Percentiles rank a stretch among this genome's conserved stretches.
phyloP scores from a whole-genome alignment of 2,888 invertebrate genomes.

The Hanleya hanleyi region DNA sequence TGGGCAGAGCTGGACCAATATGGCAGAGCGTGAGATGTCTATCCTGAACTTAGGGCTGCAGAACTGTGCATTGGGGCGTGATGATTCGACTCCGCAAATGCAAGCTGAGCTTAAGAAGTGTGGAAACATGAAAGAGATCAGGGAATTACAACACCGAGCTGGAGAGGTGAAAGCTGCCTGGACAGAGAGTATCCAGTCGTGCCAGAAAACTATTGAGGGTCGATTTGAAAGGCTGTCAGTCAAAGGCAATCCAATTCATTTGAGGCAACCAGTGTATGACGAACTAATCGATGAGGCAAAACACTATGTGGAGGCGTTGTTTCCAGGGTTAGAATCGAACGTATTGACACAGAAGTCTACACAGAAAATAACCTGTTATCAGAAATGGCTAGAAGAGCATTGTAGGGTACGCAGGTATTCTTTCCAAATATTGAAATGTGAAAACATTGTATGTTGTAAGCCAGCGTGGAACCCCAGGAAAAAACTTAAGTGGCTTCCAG shows the following conservation, averaged over 20 bases:
- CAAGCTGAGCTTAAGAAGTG: neutral
- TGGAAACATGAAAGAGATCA: neutral
- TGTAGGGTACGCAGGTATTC: neutral
- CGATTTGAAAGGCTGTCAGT: neutral
- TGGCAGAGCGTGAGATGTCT: conserved; percentile 34
- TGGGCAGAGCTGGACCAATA: conserved; percentile 36
- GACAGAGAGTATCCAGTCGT: neutral
- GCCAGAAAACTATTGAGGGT: neutral
- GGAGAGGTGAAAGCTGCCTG: neutral
- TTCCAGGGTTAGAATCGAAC: no score
- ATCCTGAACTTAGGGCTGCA: conserved; percentile 24
- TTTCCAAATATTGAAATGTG: conserved; percentile 1
- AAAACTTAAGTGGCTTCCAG: neutral
- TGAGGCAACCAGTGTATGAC: neutral
- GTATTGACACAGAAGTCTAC: no score
- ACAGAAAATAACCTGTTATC: no score
- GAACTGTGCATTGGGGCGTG: conserved; percentile 6
- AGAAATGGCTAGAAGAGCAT: neutral
- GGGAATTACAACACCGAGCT: neutral
- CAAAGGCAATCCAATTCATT: neutral
- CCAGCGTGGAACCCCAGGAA: neutral
- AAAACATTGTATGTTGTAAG: neutral
- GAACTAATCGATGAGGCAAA: neutral
- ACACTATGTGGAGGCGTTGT: no score
- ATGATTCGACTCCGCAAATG: neutral